A percentile compares a stretch with the other conserved stretches of the same genome.
Evolutionary conservation across 2,113 vertebrate species (phyloP).

Genomic region (Oryzias curvinotus): DNA sequence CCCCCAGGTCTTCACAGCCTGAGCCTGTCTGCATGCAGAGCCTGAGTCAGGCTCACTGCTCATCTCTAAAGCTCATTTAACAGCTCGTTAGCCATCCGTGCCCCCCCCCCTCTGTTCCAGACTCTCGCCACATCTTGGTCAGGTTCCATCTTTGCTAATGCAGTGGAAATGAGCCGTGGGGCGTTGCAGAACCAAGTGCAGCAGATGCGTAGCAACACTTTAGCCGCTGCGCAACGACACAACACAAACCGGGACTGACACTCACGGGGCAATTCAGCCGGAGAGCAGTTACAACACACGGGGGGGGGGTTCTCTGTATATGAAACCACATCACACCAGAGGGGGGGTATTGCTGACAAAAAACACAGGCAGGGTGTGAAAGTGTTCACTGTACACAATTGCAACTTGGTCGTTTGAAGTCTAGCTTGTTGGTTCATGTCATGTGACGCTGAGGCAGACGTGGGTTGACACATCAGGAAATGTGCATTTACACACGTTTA

Average conservation of each 20-base stretch:
- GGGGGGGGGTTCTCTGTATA: not conserved
- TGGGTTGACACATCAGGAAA: too few species aligned
- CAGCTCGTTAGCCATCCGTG: constrained; percentile 64
- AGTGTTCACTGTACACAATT: too few species aligned
- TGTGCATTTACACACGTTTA: too few species aligned
- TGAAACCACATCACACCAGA: not conserved
- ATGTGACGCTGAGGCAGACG: too few species aligned
- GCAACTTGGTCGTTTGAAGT: too few species aligned
- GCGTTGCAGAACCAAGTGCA: constrained; percentile 46
- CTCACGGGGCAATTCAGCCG: constrained; percentile 14
- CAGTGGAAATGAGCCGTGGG: constrained; percentile 68
- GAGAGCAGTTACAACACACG: constrained; percentile 8
- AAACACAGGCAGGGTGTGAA: too few species aligned
- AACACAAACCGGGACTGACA: constrained; percentile 25
- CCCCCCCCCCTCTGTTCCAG: constrained; percentile 42
- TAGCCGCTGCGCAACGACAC: constrained; percentile 29
- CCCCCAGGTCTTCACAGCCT: not conserved
- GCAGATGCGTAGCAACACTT: constrained; percentile 43
- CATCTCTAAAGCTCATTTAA: constrained; percentile 74
- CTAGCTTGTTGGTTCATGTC: too few species aligned
- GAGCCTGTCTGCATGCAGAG: constrained; percentile 27
- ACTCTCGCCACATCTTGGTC: constrained; percentile 62
- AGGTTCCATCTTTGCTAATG: constrained; percentile 71
- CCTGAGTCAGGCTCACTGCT: constrained; percentile 46
- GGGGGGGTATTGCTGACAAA: too few species aligned